Base-by-base conservation (phyloP, 2,888 invertebrate species). In the Tetragonula carbonaria region DNA sequence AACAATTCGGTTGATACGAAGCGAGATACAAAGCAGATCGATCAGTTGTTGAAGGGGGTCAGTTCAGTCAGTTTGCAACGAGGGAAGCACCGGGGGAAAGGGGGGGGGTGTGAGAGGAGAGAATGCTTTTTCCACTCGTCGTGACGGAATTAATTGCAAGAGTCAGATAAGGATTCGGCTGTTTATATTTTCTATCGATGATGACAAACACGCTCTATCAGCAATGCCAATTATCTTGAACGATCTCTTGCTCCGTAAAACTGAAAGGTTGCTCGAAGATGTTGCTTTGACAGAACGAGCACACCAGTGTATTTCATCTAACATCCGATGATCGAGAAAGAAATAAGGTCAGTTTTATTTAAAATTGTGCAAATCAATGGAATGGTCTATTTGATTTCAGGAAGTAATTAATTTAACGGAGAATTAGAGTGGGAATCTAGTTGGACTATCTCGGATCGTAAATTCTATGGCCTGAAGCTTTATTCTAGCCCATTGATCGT, bases 171-270 rank as follows among this genome's bases (percentile, higher is more conserved):
- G 81, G 79, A 57, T 50, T 45, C 45, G 8, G 28, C n/a, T 14
- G 67, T 45, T 33, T 23, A 28, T 76, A 79, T 87, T 73, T 84
- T 73, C 62, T 50, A 57, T 62, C 73, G 80, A 74, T 70, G 80
- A 74, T 70, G 84, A 86, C 87, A 76, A 84, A 80, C 76, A 73
- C 67, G 66, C 33, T 38, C 65, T 70, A 86, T 87, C 81, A 84
- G 80, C 84, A 78, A 78, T 81, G 80, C 87, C 55, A 77, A 72
- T 38, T 51, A 23, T 4, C 72, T 71, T 77, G 53, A 53, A 51
- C n/a, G 38, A 5, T 63, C 51, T 71, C 71, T 71, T 62, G 38
- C 71, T 23, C 8, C 45, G 38, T 59, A 5, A 33, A 28, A n/a
- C 5, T 18, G 8, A 21, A 38, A 62, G 5, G 18, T 76, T 38